These are phyloP conservation scores for Mionectes olivaceus DNA, from an alignment of 2,797 vertebrate genomes.

Conservation along the genomic window DNA sequence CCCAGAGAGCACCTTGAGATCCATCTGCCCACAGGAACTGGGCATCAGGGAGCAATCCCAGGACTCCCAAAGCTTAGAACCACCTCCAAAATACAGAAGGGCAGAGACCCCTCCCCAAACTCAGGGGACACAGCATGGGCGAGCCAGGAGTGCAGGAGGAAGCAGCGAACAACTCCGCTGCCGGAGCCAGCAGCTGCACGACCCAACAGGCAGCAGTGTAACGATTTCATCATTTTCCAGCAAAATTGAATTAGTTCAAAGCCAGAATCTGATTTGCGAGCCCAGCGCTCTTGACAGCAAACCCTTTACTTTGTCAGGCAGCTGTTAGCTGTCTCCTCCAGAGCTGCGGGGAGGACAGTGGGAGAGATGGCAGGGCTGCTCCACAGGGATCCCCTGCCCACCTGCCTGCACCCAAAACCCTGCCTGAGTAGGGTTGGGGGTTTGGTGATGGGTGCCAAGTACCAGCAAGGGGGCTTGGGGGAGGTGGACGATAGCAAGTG, in stretches of 20 bases:
- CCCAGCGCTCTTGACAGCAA: constrained; percentile 72
- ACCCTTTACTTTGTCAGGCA: constrained; percentile 78
- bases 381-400: neutral
- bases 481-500: neutral
- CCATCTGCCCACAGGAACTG: too few species aligned
- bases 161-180: neutral
- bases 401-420: neutral
- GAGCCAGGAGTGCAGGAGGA: fast-evolving
- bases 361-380: neutral
- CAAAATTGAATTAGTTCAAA: constrained; percentile 77
- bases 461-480: fast-evolving
- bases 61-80: neutral
- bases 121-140: fast-evolving
- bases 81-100: neutral
- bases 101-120: neutral
- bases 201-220: constrained; percentile 72
- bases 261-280: constrained; percentile 78
- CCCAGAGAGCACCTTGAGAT: neutral
- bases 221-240: constrained; percentile 77
- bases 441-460: neutral
- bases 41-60: neutral
- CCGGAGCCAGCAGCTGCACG: constrained; percentile 32
- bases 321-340: constrained; percentile 72
- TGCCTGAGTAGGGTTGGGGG: neutral
- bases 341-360: neutral